Base-by-base conservation (phyloP, 2,797 vertebrate genomes). In the Diplodus puntazzo region DNA sequence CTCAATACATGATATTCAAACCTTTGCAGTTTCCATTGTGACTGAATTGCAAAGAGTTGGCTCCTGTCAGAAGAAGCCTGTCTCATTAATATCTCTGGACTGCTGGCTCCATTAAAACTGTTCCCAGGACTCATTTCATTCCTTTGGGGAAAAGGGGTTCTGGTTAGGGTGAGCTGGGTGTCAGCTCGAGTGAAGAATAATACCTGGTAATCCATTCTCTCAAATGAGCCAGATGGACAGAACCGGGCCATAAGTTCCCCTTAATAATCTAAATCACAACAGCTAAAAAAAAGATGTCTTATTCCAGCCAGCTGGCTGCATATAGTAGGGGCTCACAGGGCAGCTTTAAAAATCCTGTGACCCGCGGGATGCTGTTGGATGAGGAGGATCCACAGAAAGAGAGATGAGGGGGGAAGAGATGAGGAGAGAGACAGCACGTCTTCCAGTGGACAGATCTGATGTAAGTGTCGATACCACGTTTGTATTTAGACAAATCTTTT, bases 281-380 rank as follows among this genome's bases (percentile, higher is more conserved):
- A 81, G 77, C 79, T 65, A 79, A 82, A 64, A 77, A 73, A 70
- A 77, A 71, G 27, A 79, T 80, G 39, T 84, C 59, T 58, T 79
- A 83, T 87, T 88, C 80, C 65, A 58, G 59, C 83, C 84, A 90
- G 75, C 85, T 89, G 88, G 83, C 80, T 77, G 60, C 14, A 21
- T 42, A 45, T 71, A 11, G 14, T 0, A 7, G 58, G 75, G 72
- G 71, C 67, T 62, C 27, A 43, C 8, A 45, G 55, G 30, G 46
- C 18, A 30, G 39, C 60, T 63, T 77, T 57, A 73, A 70, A 84
- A 75, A 27, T 30, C 20, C 53, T 55, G 69, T 72, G 79, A 84
- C 81, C 64, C 60, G 73, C 6, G n/a, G 39, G 74, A 83, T 18
- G 45, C 43, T 55, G 57, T 20, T 42, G 25, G 54, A 39, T 53